Evolutionary conservation across 92 coral and sea anemone species (phyloP).

Genomic region (Plumapathes pennacea): DNA sequence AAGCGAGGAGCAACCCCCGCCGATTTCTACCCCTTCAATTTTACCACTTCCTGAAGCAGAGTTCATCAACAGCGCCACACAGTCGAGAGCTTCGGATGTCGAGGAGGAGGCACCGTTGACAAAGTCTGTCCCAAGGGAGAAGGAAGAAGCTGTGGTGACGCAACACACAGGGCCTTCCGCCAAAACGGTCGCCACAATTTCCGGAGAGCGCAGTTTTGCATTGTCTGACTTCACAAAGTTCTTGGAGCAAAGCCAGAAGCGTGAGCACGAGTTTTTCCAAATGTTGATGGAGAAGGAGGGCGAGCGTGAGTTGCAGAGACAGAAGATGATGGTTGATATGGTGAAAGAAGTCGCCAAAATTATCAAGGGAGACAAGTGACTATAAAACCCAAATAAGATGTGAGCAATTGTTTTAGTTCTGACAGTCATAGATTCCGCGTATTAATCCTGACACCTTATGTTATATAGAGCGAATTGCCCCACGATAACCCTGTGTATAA

Average conservation of each 20-base stretch:
- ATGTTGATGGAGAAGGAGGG: constrained; percentile 10
- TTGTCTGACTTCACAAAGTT: constrained; percentile 9
- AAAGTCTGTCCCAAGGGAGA: too few relatives aligned
- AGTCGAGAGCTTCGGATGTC: background rate
- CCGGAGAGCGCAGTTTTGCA: constrained; percentile 6
- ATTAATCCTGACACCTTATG: too few relatives aligned
- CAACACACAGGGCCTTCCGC: constrained; percentile 16
- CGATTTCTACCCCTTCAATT: too few relatives aligned
- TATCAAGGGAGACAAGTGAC: constrained; percentile 4
- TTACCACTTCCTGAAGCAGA: too few relatives aligned
- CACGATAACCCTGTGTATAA: too few relatives aligned
- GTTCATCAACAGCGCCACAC: constrained; percentile 2
- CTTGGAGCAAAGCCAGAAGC: constrained; percentile 12
- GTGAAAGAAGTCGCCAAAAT: constrained; percentile 11
- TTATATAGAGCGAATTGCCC: too few relatives aligned
- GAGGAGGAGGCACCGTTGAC: constrained; percentile 6
- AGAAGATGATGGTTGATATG: constrained; percentile 10
- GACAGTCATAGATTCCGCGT: too few relatives aligned
- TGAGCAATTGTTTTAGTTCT: too few relatives aligned
- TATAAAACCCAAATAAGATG: too few relatives aligned
- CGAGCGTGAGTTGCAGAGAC: constrained; percentile 13
- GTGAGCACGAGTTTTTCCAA: constrained; percentile 16
- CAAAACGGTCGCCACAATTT: constrained; percentile 8
- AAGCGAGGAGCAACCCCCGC: too few relatives aligned
- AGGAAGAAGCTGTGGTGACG: too few relatives aligned